Base-by-base conservation (phyloP, 1,140 invertebrate genomes). In the Drosophila orena region DNA sequence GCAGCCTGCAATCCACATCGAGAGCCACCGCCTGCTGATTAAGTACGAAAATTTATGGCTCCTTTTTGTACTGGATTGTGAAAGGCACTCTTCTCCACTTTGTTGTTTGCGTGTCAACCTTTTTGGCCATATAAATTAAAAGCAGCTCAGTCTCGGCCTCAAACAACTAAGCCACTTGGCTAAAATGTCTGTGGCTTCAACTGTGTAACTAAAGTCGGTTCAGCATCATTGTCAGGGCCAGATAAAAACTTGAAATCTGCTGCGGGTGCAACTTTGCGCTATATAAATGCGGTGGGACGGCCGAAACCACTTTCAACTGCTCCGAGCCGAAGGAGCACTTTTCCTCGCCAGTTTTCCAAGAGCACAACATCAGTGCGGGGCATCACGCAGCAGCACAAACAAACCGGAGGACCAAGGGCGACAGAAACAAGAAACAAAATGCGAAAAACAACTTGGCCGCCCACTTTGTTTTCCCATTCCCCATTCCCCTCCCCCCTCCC, bases 231-330 rank as follows among this genome's bases (percentile, higher is more conserved):
- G 73, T 77, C 72, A 56, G 79, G 60, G 53, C 58, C 65, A 72
- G 84, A 89, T 83, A 86, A 86, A 86, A 86, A 76, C 70, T 89
- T 79, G 59, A 79, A 83, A 79, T 86, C 76, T 89, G 66, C 79
- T 89, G 83, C 62, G 84, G 79, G 79, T 88, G 79, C 79, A 86
- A 88, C 70, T 83, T 79, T 81, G 75, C 54, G 66, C 56, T 68
- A 46, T 79, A 79, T 84, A 79, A 84, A 79, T 84, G 64, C 66
- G 64, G 70, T 62, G 22, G 43, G 57, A 42, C 47, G 50, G 43
- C 35, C 76, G 24, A 55, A 61, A 73, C 76, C 65, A 68, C 80
- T 79, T 75, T 71, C 80, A 74, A 71, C 68, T 73, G 73, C 73
- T 65, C 64, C 47, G 43, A 83, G 52, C 47, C 50, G 76, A 72